Evolutionary conservation across 2,888 invertebrate genomes (phyloP), one percentile per base, ranked within the genome.

Genomic region (Stegana nigrithorax): DNA sequence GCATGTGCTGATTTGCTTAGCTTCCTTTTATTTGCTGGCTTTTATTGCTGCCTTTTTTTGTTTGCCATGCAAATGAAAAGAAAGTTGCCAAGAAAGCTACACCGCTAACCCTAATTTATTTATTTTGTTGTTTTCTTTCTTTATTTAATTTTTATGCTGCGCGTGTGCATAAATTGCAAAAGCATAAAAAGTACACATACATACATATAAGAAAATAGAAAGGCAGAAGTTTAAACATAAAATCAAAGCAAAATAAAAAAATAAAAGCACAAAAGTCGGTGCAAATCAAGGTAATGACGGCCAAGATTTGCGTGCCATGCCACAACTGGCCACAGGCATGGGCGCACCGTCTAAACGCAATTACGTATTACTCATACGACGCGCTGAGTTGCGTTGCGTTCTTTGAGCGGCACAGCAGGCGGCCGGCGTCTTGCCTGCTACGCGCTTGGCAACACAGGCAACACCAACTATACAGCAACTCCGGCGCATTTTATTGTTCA

Each of bases 251-350:
- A 47, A 25, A 36, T n/a, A 36, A 36, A 17, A 2, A 44, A 14
- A 45, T n/a, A 50, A 50, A 50, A 26, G 12, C 4, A 50, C 2
- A 7, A 50, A 21, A 45, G 23, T 7, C 51, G 59, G 53, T 60
- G 67, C 63, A 69, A 77, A 73, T 73, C 75, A 79, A 77, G 78
- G 75, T 73, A 75, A 79, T 75, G 75, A 77, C 78, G 67, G 70
- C 71, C 79, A 77, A 65, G 70, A 74, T 68, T 70, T 73, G 75
- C 71, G 77, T 75, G 50, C 50, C 50, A n/a, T 26, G 7, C 14
- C n/a, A n/a, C n/a, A n/a, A n/a, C n/a, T n/a, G n/a, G n/a, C n/a
- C n/a, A n/a, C n/a, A n/a, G n/a, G 8, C 19, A 4, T 45, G 10
- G 6, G 21, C 19, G 45, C 19, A 6, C 12, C 8, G 7, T 14